Evolutionary conservation across 2,113 vertebrate species (phyloP), one percentile per base, ranked within the genome.

Genomic region (Dendrocopos noguchii): DNA sequence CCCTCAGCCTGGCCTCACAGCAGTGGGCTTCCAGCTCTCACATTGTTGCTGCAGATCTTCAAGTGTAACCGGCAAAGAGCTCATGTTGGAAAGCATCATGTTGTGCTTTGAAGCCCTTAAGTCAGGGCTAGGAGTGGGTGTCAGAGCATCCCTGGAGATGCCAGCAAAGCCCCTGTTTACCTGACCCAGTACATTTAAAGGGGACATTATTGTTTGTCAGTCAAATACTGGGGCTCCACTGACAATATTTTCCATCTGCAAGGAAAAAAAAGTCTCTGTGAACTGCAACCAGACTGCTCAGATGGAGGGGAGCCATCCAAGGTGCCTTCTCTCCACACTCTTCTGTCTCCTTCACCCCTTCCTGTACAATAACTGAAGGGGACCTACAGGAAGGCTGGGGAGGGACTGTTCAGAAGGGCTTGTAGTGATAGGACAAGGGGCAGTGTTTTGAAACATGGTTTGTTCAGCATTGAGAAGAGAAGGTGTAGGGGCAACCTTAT

Each of bases 241-340:
- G 96, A 96, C 94, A 96, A 91, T 91, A 96, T 97, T 97, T 97
- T 96, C 90, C 28, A 3, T 95, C 93, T 90, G 80, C 89, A n/a
- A 82, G 65, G 74, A 88, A 57, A 90, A 72, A 74, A 88, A 84
- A 84, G 34, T 66, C 89, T 94, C 86, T 88, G 87, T 81, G 94
- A 93, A 65, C 61, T 71, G 19, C 50, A 67, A 94, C 87, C 97
- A 97, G 87, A 5, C 75, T 63, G 89, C 42, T 87, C 91, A 95
- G 95, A 81, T 15, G 0, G 52, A 24, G 82, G 74, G 71, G 71
- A 80, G 59, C 1, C 85, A 88, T 88, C 66, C 93, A 55, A 90
- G 86, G 93, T 71, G 84, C 95, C 50, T 56, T 83, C 85, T 80
- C 86, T 85, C 67, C 0, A 2, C 24, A 7, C 56, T 39, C 39